Conservation (phyloP, 23 tunicate species). For the Diplosoma virens region DNA sequence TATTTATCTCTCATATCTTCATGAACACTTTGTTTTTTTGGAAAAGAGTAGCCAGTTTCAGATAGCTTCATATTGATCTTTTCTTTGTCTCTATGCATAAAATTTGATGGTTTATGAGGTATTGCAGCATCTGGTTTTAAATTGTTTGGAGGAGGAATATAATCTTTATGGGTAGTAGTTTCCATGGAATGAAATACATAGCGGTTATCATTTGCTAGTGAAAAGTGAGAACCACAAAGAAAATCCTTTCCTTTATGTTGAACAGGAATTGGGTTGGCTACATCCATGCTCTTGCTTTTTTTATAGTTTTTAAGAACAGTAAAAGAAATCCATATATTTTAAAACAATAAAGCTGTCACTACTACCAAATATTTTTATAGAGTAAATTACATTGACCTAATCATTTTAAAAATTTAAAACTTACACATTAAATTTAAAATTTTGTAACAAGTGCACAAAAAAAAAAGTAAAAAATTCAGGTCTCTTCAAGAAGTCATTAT, state of each 20-base stretch:
- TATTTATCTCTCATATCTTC: constrained; percentile 65
- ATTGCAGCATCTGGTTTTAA: constrained; percentile 49
- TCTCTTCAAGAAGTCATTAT: too few relatives aligned
- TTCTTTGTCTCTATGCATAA: constrained; percentile 70
- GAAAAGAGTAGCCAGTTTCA: constrained; percentile 67
- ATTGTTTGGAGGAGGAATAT: constrained; percentile 36
- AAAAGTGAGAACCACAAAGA: constrained; percentile 67
- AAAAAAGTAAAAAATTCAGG: too few relatives aligned
- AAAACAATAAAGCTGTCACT: too few relatives aligned
- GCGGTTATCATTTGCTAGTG: constrained; percentile 63
- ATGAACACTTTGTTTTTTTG: constrained; percentile 31
- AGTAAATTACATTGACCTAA: too few relatives aligned
- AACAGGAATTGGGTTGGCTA: constrained; percentile 44
- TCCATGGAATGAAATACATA: constrained; percentile 49
- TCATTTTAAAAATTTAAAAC: too few relatives aligned
- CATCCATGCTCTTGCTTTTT: too few relatives aligned
- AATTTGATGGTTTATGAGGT: constrained; percentile 59
- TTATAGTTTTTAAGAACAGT: too few relatives aligned
- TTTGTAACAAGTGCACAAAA: too few relatives aligned
- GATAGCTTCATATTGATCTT: constrained; percentile 55
- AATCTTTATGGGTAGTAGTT: constrained; percentile 71
- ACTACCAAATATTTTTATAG: too few relatives aligned
- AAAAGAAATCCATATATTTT: too few relatives aligned
- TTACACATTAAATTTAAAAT: too few relatives aligned
- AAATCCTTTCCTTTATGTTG: constrained; percentile 59